A percentile compares a stretch with the other conserved stretches of the same genome.
These are phyloP conservation scores for Ceratotherium simum DNA, from an alignment of 2,113 vertebrate genomes.

Conservation along the genomic window DNA sequence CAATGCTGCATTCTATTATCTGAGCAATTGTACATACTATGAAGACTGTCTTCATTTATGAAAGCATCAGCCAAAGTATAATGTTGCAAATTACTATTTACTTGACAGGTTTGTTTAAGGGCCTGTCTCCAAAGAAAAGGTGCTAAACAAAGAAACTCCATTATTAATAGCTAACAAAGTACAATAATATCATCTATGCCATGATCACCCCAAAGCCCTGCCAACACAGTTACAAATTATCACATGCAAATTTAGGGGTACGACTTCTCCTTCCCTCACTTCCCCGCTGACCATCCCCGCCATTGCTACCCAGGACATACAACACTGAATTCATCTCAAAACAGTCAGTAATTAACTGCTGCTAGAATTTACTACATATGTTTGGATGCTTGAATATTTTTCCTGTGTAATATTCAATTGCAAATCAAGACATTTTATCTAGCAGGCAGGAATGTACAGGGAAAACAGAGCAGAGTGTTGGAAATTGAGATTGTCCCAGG, in stretches of 20 bases:
- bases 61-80: slow-evolving; percentile 28
- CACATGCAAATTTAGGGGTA: not conserved
- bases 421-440: slow-evolving; percentile 4
- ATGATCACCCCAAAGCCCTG: not conserved
- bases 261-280: not conserved
- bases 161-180: not conserved
- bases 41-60: slow-evolving; percentile 31
- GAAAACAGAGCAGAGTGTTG: not conserved
- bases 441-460: not conserved
- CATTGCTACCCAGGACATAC: not conserved
- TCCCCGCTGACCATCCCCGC: not conserved
- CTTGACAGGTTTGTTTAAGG: not conserved
- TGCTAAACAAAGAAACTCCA: slow-evolving; percentile 22
- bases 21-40: slow-evolving; percentile 1
- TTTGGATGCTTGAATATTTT: not conserved
- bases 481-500: not conserved
- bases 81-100: slow-evolving; percentile 18
- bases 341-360: not conserved
- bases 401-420: not conserved
- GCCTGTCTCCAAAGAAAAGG: slow-evolving; percentile 12
- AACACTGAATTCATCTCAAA: not conserved
- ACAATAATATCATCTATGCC: not conserved
- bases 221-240: not conserved
- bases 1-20: not conserved
- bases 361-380: not conserved